phyloP scores from a whole-genome alignment of 2,797 vertebrate species.

The Etheostoma perlongum region DNA sequence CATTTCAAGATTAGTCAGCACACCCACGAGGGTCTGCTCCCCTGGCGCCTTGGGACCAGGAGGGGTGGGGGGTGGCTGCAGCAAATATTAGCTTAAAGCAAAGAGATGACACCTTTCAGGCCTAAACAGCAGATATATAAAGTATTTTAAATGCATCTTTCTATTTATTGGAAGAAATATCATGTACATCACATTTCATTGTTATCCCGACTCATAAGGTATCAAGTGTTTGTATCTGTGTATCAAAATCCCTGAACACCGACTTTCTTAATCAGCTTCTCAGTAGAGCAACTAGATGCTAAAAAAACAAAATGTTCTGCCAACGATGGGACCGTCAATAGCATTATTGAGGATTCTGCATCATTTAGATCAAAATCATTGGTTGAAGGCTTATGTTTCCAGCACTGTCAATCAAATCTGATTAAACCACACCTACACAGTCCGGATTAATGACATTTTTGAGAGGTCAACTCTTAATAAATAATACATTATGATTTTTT shows the following conservation, averaged over 20 bases:
- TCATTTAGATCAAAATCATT: background rate
- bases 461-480: too few species aligned
- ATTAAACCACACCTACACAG: too few species aligned
- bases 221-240: background rate
- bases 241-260: background rate
- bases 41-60: slow-evolving; percentile 16
- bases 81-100: slow-evolving; percentile 23
- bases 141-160: background rate
- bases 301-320: background rate
- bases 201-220: background rate
- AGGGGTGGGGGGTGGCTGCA: background rate
- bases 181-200: background rate
- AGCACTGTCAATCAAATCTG: background rate
- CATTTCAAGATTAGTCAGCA: slow-evolving; percentile 88
- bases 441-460: too few species aligned
- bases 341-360: background rate
- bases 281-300: background rate
- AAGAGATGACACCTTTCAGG: slow-evolving; percentile 3
- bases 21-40: slow-evolving; percentile 68
- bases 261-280: background rate
- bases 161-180: background rate
- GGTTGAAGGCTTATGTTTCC: background rate
- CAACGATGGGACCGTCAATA: background rate
- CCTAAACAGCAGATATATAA: slow-evolving; percentile 3
- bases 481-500: too few species aligned